Evolutionary conservation across 2,888 invertebrate genomes (phyloP).

Genomic region (Pristionchus arcanus): DNA sequence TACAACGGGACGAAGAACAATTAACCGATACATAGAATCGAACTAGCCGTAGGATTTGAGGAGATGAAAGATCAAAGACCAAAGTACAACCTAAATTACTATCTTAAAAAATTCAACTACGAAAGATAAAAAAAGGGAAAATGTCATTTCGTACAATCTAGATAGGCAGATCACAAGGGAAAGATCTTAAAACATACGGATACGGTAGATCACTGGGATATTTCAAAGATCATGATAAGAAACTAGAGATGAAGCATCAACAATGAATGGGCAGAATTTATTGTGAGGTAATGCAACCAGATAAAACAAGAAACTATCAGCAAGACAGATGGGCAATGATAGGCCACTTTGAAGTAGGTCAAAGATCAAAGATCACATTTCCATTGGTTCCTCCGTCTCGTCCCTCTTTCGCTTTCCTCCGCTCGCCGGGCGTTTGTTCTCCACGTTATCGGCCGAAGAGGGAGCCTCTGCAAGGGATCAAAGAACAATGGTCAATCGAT

Average conservation of each 20-base stretch:
- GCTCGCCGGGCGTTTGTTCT: slow-evolving; percentile 11
- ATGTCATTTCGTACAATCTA: background rate
- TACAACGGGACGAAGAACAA: background rate
- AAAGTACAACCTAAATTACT: background rate
- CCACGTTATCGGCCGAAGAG: background rate
- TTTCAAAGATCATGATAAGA: background rate
- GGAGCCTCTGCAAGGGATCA: background rate
- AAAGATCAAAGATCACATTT: slow-evolving; percentile 18
- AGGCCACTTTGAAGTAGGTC: background rate
- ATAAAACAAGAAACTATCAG: background rate
- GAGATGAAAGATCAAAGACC: slow-evolving; percentile 18
- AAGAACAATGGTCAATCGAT: background rate
- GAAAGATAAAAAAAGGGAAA: background rate
- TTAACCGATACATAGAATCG: slow-evolving; percentile 4
- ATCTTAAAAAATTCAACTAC: background rate
- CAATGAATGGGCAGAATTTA: too few species aligned
- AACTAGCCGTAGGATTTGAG: background rate
- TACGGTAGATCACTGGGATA: background rate
- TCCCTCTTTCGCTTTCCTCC: slow-evolving; percentile 27
- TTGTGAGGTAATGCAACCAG: too few species aligned
- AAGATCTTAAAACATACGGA: background rate
- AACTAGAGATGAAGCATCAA: background rate
- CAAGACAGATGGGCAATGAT: background rate
- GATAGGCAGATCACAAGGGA: background rate
- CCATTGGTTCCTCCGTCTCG: slow-evolving; percentile 18